Evolutionary conservation across 1,140 invertebrate species (phyloP).

Genomic region (Phymorhynchus buccinoides): DNA sequence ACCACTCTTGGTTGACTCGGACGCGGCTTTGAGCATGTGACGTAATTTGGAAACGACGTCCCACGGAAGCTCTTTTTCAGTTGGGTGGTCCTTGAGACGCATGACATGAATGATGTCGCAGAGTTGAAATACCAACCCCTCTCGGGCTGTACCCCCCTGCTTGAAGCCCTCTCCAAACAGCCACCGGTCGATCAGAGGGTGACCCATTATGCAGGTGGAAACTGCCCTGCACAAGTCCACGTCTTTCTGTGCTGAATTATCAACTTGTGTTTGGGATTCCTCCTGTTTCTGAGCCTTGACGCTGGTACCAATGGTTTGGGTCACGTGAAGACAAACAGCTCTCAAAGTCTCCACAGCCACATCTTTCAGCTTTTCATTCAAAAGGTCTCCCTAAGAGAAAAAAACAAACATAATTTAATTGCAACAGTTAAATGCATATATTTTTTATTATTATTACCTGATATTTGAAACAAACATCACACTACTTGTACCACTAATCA

Average conservation of each 20-base stretch:
- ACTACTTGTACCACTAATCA: neutral
- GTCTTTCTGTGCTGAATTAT: neutral
- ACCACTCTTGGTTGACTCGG: neutral
- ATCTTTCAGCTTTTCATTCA: neutral
- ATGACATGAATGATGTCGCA: constrained; percentile 1
- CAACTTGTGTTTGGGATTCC: neutral
- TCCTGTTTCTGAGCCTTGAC: neutral
- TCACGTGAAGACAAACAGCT: neutral
- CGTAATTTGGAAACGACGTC: neutral
- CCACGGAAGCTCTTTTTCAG: neutral
- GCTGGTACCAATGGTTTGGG: neutral
- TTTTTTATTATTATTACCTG: neutral
- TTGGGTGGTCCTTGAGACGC: neutral
- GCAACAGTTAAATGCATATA: neutral
- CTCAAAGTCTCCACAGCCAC: constrained; percentile 1
- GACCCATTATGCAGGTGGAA: neutral
- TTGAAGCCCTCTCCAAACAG: constrained; percentile 18
- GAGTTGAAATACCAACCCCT: neutral
- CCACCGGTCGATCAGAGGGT: constrained; percentile 20
- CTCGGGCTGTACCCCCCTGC: neutral
- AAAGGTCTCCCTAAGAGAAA: neutral
- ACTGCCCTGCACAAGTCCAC: neutral
- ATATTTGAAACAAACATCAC: neutral
- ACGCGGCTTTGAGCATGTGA: neutral
- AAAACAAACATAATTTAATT: neutral